phyloP scores from a whole-genome alignment of 2,888 invertebrate species.

The Elysia crispata region DNA sequence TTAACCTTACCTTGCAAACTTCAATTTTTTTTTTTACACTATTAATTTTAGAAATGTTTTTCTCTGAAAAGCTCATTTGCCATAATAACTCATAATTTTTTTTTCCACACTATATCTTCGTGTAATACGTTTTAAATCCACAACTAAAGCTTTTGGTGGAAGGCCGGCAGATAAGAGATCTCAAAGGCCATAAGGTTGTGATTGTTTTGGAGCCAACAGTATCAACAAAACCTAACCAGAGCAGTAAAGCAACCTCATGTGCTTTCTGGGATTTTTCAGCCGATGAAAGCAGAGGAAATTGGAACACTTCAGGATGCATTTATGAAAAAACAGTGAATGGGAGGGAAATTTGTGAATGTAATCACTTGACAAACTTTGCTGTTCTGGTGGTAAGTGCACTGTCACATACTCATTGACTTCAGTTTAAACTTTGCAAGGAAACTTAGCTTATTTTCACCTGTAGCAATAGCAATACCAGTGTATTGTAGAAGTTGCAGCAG shows the following conservation, averaged over 20 bases:
- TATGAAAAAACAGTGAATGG: slow-evolving; percentile 50
- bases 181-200: slow-evolving; percentile 55
- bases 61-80: neutral
- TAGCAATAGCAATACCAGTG: too few species aligned
- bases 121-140: slow-evolving; percentile 27
- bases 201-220: slow-evolving; percentile 56
- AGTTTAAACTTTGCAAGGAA: too few species aligned
- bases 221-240: slow-evolving; percentile 44
- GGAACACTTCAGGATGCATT: slow-evolving; percentile 64
- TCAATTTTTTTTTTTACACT: neutral
- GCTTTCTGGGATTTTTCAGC: slow-evolving; percentile 67
- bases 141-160: slow-evolving; percentile 53
- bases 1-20: too few species aligned
- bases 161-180: slow-evolving; percentile 49
- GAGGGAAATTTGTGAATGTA: slow-evolving; percentile 65
- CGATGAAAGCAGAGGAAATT: slow-evolving; percentile 62
- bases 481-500: too few species aligned
- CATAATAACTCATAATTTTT: neutral
- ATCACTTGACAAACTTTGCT: slow-evolving; percentile 74
- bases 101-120: neutral
- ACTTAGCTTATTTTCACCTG: too few species aligned
- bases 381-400: slow-evolving; percentile 59
- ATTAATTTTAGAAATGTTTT: neutral
- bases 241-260: slow-evolving; percentile 52
- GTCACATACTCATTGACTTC: too few species aligned